Base-by-base conservation (phyloP, 2,113 vertebrate species). In the Psophia crepitans region DNA sequence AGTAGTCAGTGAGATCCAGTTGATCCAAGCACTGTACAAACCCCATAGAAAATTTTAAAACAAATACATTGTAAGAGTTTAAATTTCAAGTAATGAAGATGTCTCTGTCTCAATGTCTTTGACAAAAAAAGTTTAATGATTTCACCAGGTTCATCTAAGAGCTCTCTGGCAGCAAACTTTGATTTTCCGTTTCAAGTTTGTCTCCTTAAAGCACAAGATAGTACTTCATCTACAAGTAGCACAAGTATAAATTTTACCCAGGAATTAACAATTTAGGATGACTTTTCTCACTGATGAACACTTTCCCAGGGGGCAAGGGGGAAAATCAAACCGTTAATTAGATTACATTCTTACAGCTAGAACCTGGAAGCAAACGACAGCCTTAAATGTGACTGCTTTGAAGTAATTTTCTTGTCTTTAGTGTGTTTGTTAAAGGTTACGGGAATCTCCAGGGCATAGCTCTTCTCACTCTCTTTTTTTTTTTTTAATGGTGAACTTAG, bases 371-470 rank as follows among this genome's bases (percentile, higher is more conserved):
- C 16, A 82, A 92, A 96, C 44, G 89, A 58, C n/a, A 80, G 28
- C 37, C 24, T 53, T 28, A 56, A 90, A 69, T 70, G 44, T 33
- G 26, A 89, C 60, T 65, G 14, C 9, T 96, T 61, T 70, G 56
- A 70, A 87, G 35, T 88, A 0, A 30, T 77, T 97, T 81, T 89
- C n/a, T 95, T 85, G 9, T 56, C 85, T 96, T 92, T 87, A 41
- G 60, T 91, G 20, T 70, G 16, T 94, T 97, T 91, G 71, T 93
- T 96, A 92, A 94, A 96, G 84, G 23, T 88, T 97, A 76, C 60
- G 6, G 41, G 39, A 83, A 79, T 95, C 92, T 96, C 75, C 43
- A 71, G 71, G 82, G 60, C 69, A 84, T 30, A 87, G 33, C 8
- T 60, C n/a, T 89, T 70, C 14, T 41, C 3, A n/a, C n/a, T 28